Evolutionary conservation across 2,797 vertebrate species (phyloP).

Genomic region (Fringilla coelebs): DNA sequence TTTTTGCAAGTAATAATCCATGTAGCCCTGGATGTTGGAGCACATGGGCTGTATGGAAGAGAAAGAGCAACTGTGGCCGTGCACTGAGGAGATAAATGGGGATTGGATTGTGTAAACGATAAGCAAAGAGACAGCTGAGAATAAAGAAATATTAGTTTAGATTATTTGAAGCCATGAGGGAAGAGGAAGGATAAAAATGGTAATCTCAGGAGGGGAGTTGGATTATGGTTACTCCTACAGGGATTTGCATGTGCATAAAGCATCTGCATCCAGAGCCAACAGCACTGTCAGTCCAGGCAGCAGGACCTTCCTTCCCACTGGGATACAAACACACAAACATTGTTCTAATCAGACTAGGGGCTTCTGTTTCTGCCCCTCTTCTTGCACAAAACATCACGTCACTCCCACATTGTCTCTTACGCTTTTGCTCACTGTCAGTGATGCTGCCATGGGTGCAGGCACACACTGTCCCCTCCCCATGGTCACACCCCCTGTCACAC

Average conservation of each 20-base stretch:
- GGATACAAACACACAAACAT: not conserved
- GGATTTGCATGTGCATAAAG: not conserved
- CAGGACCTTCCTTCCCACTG: not conserved
- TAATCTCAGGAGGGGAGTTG: not conserved
- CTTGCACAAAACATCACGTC: not conserved
- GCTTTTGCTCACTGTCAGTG: not conserved
- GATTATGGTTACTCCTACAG: not conserved
- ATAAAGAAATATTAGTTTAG: constrained; percentile 13
- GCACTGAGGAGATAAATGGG: not conserved
- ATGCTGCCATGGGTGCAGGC: not conserved
- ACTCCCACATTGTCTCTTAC: not conserved
- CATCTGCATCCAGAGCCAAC: constrained; percentile 8
- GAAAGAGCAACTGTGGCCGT: accelerated
- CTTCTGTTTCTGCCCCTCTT: not conserved
- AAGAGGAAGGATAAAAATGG: not conserved
- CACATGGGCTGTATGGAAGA: not conserved
- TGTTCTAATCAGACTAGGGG: not conserved
- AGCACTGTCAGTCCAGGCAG: not conserved
- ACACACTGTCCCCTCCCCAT: accelerated
- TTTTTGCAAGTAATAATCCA: not conserved
- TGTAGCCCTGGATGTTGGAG: not conserved
- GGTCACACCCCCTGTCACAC: accelerated
- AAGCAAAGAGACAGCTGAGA: not conserved
- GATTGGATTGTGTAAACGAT: not conserved
- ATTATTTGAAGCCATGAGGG: not conserved